phyloP scores from a whole-genome alignment of 2,888 invertebrate genomes.

The Laspeyria flexula region DNA sequence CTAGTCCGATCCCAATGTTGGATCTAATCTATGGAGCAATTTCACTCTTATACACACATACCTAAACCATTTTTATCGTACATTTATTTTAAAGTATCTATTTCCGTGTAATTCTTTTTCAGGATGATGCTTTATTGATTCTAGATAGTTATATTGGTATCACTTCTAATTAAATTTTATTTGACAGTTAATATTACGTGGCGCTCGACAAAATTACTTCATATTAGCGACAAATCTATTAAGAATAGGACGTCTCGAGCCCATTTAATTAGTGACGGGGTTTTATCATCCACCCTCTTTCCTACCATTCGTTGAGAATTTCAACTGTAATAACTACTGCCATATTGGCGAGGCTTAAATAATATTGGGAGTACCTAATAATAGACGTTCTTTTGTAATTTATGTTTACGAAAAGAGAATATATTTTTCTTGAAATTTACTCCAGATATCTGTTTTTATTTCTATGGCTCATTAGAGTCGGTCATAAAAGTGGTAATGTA shows the following conservation, averaged over 20 bases:
- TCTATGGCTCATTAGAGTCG: conserved; percentile 39
- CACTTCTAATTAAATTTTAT: conserved; percentile 63
- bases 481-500: conserved; percentile 52
- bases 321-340: conserved; percentile 65
- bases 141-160: conserved; percentile 22
- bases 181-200: conserved; percentile 65
- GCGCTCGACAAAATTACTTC: conserved; percentile 68
- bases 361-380: conserved; percentile 67
- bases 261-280: conserved; percentile 84
- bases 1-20: conserved; percentile 76
- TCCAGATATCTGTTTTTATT: conserved; percentile 44
- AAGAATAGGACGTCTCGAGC: conserved; percentile 75
- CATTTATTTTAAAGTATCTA: neutral
- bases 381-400: conserved; percentile 53
- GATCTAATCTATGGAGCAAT: conserved; percentile 75
- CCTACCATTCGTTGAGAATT: conserved; percentile 73
- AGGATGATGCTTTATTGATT: neutral
- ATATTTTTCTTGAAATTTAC: conserved; percentile 32
- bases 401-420: conserved; percentile 24
- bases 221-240: conserved; percentile 84
- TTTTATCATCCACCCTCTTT: conserved; percentile 81
- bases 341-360: conserved; percentile 78
- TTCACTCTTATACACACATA: conserved; percentile 49
- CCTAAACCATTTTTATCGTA: conserved; percentile 3
- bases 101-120: neutral